phyloP scores from a whole-genome alignment of 2,888 invertebrate genomes.

The Callosobruchus maculatus region DNA sequence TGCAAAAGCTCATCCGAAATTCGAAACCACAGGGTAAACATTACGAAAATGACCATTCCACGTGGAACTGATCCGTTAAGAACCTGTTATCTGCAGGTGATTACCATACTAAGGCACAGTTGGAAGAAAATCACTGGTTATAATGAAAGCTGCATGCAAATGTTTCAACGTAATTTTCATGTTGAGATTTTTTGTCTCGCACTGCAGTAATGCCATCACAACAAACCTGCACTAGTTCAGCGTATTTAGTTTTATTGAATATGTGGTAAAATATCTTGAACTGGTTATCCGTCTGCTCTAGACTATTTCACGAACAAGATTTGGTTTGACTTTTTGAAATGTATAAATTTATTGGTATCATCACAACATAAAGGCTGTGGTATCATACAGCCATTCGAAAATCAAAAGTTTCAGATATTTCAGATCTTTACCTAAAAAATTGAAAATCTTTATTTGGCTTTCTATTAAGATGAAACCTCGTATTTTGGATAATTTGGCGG shows the following conservation, averaged over 20 bases:
- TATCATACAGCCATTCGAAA: too few relatives aligned
- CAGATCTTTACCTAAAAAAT: too few relatives aligned
- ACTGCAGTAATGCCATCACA: background rate
- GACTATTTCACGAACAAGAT: too few relatives aligned
- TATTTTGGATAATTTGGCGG: too few relatives aligned
- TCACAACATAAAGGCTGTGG: too few relatives aligned
- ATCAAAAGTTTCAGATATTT: too few relatives aligned
- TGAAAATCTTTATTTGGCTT: too few relatives aligned
- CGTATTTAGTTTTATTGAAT: background rate
- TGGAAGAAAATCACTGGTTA: background rate
- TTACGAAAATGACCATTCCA: background rate
- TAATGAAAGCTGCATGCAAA: background rate
- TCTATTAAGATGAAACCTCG: too few relatives aligned
- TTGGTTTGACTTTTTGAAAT: too few relatives aligned
- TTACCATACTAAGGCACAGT: background rate
- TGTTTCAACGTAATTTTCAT: background rate
- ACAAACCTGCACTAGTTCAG: background rate
- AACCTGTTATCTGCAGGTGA: background rate
- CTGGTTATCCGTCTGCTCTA: too few relatives aligned
- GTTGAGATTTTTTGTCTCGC: background rate
- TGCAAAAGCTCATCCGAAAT: background rate
- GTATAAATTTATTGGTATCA: too few relatives aligned
- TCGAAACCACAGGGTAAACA: background rate
- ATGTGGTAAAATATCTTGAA: too few relatives aligned
- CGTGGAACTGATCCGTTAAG: background rate